Evolutionary conservation across 2,888 invertebrate species (phyloP).

Genomic region (Apodemia arnacis): DNA sequence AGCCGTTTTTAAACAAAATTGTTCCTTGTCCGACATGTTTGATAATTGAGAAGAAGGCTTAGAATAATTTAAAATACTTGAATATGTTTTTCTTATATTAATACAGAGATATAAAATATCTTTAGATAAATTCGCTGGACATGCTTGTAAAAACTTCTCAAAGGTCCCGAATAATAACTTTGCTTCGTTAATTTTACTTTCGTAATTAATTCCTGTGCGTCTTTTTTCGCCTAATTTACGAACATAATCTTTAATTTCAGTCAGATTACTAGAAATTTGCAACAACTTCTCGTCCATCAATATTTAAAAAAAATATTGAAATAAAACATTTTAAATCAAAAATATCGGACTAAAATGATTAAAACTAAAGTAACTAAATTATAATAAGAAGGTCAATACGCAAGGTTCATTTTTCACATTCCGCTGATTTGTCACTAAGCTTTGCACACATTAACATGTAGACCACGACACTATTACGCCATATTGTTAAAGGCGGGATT

Average conservation of each 20-base stretch:
- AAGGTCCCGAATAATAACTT: background rate
- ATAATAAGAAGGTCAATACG: no score
- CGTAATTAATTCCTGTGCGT: background rate
- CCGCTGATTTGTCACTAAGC: no score
- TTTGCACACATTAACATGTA: no score
- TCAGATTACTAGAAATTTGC: background rate
- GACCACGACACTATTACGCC: background rate
- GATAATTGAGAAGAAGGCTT: background rate
- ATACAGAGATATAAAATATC: background rate
- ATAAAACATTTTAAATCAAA: background rate
- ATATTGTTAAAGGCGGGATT: background rate
- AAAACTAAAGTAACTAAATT: no score
- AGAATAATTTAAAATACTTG: background rate
- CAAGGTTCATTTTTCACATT: no score
- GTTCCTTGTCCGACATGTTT: background rate
- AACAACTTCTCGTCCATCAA: background rate
- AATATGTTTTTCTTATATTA: background rate
- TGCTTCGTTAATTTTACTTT: background rate
- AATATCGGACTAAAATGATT: background rate
- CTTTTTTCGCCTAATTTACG: background rate
- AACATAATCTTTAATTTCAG: background rate
- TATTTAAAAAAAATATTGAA: background rate
- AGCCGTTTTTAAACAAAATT: constrained; percentile 57
- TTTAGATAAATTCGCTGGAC: background rate
- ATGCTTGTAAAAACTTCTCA: background rate